Evolutionary conservation across 1,140 invertebrate genomes (phyloP).

Genomic region (Drosophila elegans): DNA sequence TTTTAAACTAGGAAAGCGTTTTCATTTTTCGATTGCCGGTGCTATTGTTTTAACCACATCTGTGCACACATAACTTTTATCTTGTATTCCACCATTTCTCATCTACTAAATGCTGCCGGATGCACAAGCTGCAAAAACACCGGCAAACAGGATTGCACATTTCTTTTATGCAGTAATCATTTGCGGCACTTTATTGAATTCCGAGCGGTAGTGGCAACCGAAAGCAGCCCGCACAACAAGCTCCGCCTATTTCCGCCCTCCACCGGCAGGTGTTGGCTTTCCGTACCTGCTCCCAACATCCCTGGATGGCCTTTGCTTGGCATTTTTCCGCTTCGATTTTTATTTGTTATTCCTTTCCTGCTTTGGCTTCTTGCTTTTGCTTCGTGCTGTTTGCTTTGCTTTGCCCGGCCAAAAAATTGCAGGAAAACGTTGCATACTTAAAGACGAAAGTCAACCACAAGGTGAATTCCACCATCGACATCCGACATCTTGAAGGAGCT

Average conservation of each 20-base stretch:
- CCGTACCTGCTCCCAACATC: neutral
- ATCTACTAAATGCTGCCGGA: slow-evolving; percentile 52
- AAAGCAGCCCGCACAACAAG: slow-evolving; percentile 48
- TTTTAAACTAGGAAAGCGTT: neutral
- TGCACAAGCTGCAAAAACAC: slow-evolving; percentile 51
- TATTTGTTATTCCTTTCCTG: slow-evolving; percentile 34
- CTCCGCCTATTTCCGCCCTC: slow-evolving; percentile 26
- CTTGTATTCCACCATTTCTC: slow-evolving; percentile 16
- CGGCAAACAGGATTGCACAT: slow-evolving; percentile 53
- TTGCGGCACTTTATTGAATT: slow-evolving; percentile 73
- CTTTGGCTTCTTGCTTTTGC: slow-evolving; percentile 28
- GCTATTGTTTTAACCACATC: slow-evolving; percentile 10
- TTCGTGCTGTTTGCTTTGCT: slow-evolving; percentile 59
- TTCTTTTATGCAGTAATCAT: slow-evolving; percentile 62
- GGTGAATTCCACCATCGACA: slow-evolving; percentile 72
- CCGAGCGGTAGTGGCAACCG: slow-evolving; percentile 29
- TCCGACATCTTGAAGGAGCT: slow-evolving; percentile 35
- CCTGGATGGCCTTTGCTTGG: slow-evolving; percentile 1
- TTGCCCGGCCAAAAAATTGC: slow-evolving; percentile 39
- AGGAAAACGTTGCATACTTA: slow-evolving; percentile 61
- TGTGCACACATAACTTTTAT: slow-evolving; percentile 29
- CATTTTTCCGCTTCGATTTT: slow-evolving; percentile 32
- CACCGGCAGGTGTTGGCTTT: slow-evolving; percentile 54
- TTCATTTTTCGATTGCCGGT: neutral
- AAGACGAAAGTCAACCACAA: slow-evolving; percentile 65